Evolutionary conservation across 2,113 vertebrate genomes (phyloP).

Genomic region (Amphiprion ocellaris): DNA sequence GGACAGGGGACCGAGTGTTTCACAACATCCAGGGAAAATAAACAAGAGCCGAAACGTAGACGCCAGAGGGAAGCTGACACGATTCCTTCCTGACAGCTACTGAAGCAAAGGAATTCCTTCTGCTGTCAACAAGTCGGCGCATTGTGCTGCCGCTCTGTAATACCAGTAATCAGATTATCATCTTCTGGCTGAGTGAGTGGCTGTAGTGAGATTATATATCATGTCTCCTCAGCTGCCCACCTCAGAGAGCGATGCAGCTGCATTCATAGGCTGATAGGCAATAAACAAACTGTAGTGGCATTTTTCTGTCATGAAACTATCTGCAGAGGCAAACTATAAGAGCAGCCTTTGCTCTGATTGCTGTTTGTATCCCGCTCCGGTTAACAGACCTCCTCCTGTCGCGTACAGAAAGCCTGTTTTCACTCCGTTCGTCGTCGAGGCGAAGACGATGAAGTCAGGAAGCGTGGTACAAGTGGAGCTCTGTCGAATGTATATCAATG

Average conservation of each 20-base stretch:
- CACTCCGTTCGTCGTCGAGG: slow-evolving; percentile 3
- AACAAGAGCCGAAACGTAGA: slow-evolving; percentile 36
- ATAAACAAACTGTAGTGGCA: slow-evolving; percentile 9
- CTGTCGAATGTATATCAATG: slow-evolving; percentile 29
- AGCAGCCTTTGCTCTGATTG: slow-evolving; percentile 29
- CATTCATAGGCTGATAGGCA: neutral
- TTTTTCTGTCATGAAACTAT: slow-evolving; percentile 15
- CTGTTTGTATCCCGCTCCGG: neutral
- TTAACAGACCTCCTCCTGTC: slow-evolving; percentile 41
- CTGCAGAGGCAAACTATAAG: neutral
- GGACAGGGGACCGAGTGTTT: slow-evolving; percentile 64
- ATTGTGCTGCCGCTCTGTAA: slow-evolving; percentile 37
- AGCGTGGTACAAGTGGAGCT: slow-evolving; percentile 30
- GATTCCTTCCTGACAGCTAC: neutral
- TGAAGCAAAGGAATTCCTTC: slow-evolving; percentile 46
- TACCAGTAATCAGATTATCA: slow-evolving; percentile 69
- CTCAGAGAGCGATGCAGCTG: slow-evolving; percentile 19
- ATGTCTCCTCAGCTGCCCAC: slow-evolving; percentile 13
- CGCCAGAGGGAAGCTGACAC: neutral
- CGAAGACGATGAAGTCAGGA: slow-evolving; percentile 26
- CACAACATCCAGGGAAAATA: slow-evolving; percentile 56
- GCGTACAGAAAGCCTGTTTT: slow-evolving; percentile 26
- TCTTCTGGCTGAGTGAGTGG: slow-evolving; percentile 37
- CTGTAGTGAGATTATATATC: slow-evolving; percentile 51
- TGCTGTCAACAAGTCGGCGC: slow-evolving; percentile 20